phyloP scores from a whole-genome alignment of 2,888 invertebrate genomes.

The Fissipunctia ypsillon region DNA sequence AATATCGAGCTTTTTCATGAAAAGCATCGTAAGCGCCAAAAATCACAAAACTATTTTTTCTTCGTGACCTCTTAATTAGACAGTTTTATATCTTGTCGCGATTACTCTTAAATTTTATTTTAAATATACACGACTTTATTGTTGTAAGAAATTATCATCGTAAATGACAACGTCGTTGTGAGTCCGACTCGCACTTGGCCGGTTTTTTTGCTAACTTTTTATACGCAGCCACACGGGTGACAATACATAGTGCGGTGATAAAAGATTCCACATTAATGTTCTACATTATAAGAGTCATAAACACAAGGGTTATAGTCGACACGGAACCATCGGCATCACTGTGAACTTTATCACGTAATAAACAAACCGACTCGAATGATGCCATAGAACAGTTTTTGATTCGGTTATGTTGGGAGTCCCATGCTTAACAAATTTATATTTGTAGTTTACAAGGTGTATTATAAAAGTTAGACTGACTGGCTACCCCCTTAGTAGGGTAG shows the following conservation, averaged over 20 bases:
- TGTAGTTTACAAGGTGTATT: background rate
- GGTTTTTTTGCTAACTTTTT: constrained; percentile 51
- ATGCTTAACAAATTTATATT: constrained; percentile 15
- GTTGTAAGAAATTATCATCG: no score
- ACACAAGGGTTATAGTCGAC: constrained; percentile 56
- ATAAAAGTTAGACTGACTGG: no score
- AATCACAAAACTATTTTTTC: no score
- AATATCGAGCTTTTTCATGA: no score
- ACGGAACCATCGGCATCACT: constrained; percentile 41
- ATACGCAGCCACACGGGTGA: constrained; percentile 11
- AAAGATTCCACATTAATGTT: constrained; percentile 62
- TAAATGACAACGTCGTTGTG: no score
- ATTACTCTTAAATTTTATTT: no score
- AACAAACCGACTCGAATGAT: constrained; percentile 39
- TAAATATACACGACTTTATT: no score
- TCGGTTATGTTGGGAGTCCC: background rate
- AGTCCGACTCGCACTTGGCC: no score
- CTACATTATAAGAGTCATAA: constrained; percentile 63
- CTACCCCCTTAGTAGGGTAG: no score
- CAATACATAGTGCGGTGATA: constrained; percentile 48
- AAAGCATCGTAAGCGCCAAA: no score
- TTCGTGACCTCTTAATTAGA: no score
- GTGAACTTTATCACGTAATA: constrained; percentile 53
- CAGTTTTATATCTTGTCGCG: no score
- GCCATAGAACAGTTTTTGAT: constrained; percentile 52